Conservation (phyloP, 2,797 vertebrate genomes). For the Pseudochirops corinnae region DNA sequence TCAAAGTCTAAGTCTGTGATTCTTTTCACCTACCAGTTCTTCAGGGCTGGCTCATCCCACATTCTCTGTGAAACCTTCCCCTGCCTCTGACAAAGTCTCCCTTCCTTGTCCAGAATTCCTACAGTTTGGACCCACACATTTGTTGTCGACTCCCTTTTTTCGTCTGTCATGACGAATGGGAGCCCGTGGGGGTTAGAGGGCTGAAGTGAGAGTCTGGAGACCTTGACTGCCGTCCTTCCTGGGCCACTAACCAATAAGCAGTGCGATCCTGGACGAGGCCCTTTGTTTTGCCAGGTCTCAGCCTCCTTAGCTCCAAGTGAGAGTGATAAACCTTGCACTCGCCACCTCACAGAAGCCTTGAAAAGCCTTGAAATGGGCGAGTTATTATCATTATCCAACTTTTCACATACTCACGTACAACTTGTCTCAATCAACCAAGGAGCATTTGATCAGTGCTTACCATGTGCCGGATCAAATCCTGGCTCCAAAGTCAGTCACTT, state of each 20-base stretch:
- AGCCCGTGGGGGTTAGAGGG: neutral
- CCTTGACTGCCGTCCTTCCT: conserved; percentile 11
- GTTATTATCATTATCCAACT: neutral
- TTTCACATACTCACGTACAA: neutral
- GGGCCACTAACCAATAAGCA: neutral
- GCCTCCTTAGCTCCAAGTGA: neutral
- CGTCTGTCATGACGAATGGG: too few species aligned
- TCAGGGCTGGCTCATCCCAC: neutral
- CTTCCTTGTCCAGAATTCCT: neutral
- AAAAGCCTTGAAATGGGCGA: neutral
- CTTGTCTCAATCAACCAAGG: neutral
- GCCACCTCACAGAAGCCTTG: neutral
- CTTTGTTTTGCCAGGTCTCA: neutral
- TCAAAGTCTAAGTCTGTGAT: too few species aligned
- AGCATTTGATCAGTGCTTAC: neutral
- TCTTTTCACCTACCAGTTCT: neutral
- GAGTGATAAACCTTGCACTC: neutral
- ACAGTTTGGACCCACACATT: neutral
- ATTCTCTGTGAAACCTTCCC: neutral
- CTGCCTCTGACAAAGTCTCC: neutral
- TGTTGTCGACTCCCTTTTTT: too few species aligned
- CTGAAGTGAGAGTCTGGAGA: neutral
- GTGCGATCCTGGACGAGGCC: neutral
- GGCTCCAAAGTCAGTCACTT: too few species aligned
- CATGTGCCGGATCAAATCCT: neutral